A percentile compares a stretch with the other conserved stretches of the same genome.
phyloP scores from a whole-genome alignment of 2,113 vertebrate species.

The Hippocampus barbouri region DNA sequence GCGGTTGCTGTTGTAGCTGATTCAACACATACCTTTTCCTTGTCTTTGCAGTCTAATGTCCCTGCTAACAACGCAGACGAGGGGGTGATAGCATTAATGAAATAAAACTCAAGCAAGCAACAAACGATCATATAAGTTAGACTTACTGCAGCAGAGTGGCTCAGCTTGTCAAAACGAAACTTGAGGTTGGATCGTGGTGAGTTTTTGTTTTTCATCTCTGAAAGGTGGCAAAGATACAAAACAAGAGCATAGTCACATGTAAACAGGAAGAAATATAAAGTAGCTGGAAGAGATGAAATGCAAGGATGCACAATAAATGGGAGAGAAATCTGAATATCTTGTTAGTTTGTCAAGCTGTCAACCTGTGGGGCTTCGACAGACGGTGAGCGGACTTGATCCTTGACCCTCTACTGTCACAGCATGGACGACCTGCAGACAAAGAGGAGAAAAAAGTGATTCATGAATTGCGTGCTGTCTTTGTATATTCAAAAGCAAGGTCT shows the following conservation, averaged over 20 bases:
- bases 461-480: not conserved
- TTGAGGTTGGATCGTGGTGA: conserved; percentile 91
- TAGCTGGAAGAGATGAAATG: not conserved
- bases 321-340: not conserved
- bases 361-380: conserved; percentile 91
- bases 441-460: conserved; percentile 59
- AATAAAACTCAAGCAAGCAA: not conserved
- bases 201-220: conserved; percentile 85
- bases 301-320: not conserved
- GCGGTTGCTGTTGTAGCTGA: not conserved
- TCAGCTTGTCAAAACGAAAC: conserved; percentile 91
- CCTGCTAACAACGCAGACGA: conserved; percentile 37
- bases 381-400: conserved; percentile 75
- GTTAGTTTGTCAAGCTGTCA: not conserved
- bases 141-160: conserved; percentile 79
- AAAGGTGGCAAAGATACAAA: conserved; percentile 7
- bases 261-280: too few species aligned
- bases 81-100: not conserved
- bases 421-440: conserved; percentile 55
- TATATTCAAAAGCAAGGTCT: not conserved
- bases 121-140: not conserved
- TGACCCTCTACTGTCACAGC: conserved; percentile 74
- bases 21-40: not conserved
- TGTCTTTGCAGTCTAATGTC: conserved; percentile 35
- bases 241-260: not conserved